Base-by-base conservation (phyloP, 2,888 invertebrate species). In the Hypomecis punctinalis region DNA sequence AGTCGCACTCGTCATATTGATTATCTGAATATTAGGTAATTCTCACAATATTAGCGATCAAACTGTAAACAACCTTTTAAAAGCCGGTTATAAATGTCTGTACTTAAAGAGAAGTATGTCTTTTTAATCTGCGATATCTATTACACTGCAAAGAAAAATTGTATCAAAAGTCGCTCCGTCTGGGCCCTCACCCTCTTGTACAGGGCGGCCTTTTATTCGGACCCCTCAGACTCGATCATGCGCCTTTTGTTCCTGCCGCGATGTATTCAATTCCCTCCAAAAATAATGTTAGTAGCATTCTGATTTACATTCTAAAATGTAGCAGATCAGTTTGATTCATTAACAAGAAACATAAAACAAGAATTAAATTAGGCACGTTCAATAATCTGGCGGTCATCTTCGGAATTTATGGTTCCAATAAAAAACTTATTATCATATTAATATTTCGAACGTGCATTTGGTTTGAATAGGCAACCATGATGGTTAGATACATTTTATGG, bases 101-200 rank as follows among this genome's bases (percentile, higher is more conserved):
- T 23, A 23, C 23, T 23, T 23, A 23, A 23, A 23, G 23, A 23
- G 23, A 23, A 23, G 23, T 3, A 23, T 23, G 23, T 37, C 37
- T 37, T 37, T 9, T 81, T 76, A 77, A 77, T 79, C 82, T 75
- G 71, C 64, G 73, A 74, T 80, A 80, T 81, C 78, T 80, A 23
- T 74, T 73, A 80, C 80, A 83, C 78, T 84, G 84, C 82, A 84
- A 78, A 79, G 81, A 79, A 75, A 83, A 86, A 87, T 86, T 85
- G 83, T 85, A 83, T 81, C 80, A 77, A 69, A 78, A 76, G 70
- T 73, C 75, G 76, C 75, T 76, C 76, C 72, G 67, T 68, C 57
- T 56, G 52, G 6, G 4, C 76, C 74, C 81, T 81, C 80, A 71
- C 78, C 77, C 77, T 78, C 73, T 73, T 66, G 61, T 61, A 70